Evolutionary conservation across 2,888 invertebrate genomes (phyloP), one percentile per base, ranked within the genome.

Genomic region (Nineta flava): DNA sequence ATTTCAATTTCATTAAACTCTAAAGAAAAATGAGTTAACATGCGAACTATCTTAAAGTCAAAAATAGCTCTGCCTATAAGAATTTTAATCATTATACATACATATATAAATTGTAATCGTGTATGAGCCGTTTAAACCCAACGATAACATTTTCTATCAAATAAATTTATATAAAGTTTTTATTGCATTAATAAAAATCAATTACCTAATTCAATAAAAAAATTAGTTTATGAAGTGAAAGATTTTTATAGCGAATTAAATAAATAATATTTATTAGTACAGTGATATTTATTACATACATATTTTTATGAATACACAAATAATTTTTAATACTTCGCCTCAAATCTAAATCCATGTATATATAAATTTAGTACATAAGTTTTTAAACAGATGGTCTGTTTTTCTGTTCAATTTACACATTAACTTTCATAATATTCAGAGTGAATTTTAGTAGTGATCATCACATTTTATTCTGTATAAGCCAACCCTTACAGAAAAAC

Each of bases 401-500:
- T 67, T 68, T 68, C 67, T 68, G 61, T 67, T 64, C 67, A 67
- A 68, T 68, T 68, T 68, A 61, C 64, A 65, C 67, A 66, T 68
- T 67, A 68, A 13, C n/a, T 38, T 38, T 38, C 15, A 38, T 38
- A 13, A 38, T 26, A 26, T 26, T 26, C 26, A 26, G 26, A 26
- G 26, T 26, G 26, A 26, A 26, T 26, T 26, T 26, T 26, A 26
- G 26, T 7, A 26, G 26, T 26, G 26, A 26, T 26, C 26, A 26
- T 26, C 26, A 26, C 26, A 26, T 26, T 26, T 26, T 26, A 26
- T 26, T 7, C 26, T 26, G 26, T 26, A n/a, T n/a, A 26, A 26
- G 26, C 26, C 26, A 26, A 26, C 26, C 26, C 26, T 26, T 26
- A 26, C 26, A 26, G 26, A 26, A 26, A 26, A 26, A 26, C 26